These are phyloP conservation scores for Sebastes cheni DNA, from an alignment of 2,797 vertebrate genomes.

Conservation along the genomic window DNA sequence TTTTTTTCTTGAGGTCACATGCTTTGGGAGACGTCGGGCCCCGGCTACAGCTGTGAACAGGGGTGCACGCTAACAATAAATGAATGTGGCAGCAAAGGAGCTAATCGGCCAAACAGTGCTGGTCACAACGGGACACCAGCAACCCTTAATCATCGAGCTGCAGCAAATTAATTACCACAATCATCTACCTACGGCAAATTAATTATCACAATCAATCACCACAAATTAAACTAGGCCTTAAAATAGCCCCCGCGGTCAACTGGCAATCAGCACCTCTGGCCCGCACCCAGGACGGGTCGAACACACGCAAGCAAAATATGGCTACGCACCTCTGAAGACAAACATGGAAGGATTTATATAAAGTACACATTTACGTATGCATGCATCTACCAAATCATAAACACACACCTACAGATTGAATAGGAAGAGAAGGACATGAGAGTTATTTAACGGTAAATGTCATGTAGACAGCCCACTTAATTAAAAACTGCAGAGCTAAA, in stretches of 20 bases:
- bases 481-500: slow-evolving; percentile 32
- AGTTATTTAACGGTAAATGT: slow-evolving; percentile 65
- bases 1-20: slow-evolving; percentile 31
- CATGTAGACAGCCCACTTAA: slow-evolving; percentile 58
- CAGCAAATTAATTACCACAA: slow-evolving; percentile 83
- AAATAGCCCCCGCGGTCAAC: slow-evolving; percentile 77
- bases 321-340: background rate
- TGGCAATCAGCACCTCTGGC: slow-evolving; percentile 68
- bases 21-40: slow-evolving; percentile 14
- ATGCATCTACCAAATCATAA: background rate
- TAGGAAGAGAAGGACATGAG: slow-evolving; percentile 58
- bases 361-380: background rate
- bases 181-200: slow-evolving; percentile 82
- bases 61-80: slow-evolving; percentile 63
- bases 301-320: slow-evolving; percentile 14
- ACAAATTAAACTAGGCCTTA: slow-evolving; percentile 76
- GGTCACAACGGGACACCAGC: slow-evolving; percentile 75
- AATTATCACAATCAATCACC: slow-evolving; percentile 83
- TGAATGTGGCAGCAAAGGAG: slow-evolving; percentile 72
- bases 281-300: slow-evolving; percentile 11
- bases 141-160: slow-evolving; percentile 80
- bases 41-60: slow-evolving; percentile 46
- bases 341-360: background rate
- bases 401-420: slow-evolving; percentile 33
- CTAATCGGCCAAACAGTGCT: slow-evolving; percentile 75